phyloP scores from a whole-genome alignment of 2,113 vertebrate species.

The Scolopax mira region DNA sequence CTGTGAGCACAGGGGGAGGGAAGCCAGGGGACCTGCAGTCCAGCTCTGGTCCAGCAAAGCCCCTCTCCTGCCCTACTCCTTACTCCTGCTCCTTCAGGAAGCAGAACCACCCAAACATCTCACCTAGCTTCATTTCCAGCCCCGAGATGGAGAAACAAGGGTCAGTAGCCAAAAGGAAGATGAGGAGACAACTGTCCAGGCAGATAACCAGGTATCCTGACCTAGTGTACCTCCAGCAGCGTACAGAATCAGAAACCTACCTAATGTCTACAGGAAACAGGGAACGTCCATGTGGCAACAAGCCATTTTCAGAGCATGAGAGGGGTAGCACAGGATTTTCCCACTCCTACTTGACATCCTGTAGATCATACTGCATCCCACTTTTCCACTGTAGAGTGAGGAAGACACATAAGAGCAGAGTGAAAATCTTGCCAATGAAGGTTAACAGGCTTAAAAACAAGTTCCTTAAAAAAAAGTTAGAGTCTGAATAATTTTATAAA shows the following conservation, averaged over 20 bases:
- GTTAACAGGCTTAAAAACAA: neutral
- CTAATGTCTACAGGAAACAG: neutral
- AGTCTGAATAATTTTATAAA: neutral
- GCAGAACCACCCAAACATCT: neutral
- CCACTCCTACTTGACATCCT: neutral
- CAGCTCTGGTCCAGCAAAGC: neutral
- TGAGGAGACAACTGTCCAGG: neutral
- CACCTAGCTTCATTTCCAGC: neutral
- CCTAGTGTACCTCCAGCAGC: neutral
- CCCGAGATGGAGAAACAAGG: neutral
- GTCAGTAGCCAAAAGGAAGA: neutral
- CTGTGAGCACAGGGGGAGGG: neutral
- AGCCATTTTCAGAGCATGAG: neutral
- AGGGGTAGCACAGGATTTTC: neutral
- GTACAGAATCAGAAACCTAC: neutral
- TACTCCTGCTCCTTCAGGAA: accelerated
- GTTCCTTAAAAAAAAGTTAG: neutral
- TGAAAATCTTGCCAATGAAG: neutral
- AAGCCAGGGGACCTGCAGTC: accelerated
- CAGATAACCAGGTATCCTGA: neutral
- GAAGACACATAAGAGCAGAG: neutral
- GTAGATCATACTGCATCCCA: neutral
- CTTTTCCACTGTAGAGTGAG: neutral
- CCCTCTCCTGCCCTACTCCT: neutral
- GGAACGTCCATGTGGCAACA: neutral